Base-by-base conservation (phyloP, 2,888 invertebrate species). In the Coleophora flavipennella region DNA sequence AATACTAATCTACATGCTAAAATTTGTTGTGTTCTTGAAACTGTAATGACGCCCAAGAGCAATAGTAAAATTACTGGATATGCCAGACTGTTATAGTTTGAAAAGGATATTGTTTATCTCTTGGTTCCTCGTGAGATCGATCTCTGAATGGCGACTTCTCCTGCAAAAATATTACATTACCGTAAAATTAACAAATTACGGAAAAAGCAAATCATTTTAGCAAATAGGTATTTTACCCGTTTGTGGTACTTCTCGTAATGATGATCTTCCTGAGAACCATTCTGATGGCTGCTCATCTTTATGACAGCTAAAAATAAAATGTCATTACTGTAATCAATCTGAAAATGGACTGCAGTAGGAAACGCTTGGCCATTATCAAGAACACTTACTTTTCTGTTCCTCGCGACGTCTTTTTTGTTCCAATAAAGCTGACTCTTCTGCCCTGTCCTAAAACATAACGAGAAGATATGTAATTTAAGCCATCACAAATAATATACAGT, bases 61-160 rank as follows among this genome's bases (percentile, higher is more conserved):
- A n/a, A n/a, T n/a, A n/a, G n/a, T n/a, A n/a, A n/a, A n/a, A n/a
- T n/a, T n/a, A n/a, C n/a, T n/a, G n/a, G n/a, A n/a, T n/a, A 20
- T 20, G 6, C 6, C 6, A 20, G 6, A 20, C 3, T 4, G 8
- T 20, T 37, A 13, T 39, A 36, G 3, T 40, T 59, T 67, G 42
- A 85, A 92, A 91, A 90, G 91, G 91, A 90, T 94, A 94, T 90
- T 93, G 92, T 88, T 94, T 93, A 53, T 94, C 93, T 67, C 92
- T 83, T 48, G 87, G 81, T 67, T 91, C 91, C 51, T 94, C 94
- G 54, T 93, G 91, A 33, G 93, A 92, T 53, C 93, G 88, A 64
- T 91, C 91, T 53, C 91, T 81, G 62, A 92, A 92, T 6, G 93
- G 93, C 34, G 93, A 93, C 63, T 93, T 92, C 64, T 94, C 93